Evolutionary conservation across 1,140 invertebrate species (phyloP).

Genomic region (Xylocopa sonorina): DNA sequence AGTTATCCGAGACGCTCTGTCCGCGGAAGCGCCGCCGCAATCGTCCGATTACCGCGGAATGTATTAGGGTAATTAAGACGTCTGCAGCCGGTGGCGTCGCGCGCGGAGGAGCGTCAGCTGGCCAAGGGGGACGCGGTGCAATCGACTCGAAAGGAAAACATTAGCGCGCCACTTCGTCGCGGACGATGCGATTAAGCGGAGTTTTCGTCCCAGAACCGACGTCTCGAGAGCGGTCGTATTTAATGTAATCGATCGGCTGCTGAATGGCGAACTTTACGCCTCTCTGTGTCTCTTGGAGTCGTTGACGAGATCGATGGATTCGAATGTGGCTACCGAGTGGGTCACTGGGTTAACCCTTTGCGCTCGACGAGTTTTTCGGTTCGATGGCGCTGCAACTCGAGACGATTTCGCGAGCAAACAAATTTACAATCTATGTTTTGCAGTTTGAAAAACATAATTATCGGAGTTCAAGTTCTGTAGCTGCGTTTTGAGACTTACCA

Average conservation of each 20-base stretch:
- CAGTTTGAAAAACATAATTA: too few relatives aligned
- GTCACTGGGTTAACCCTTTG: too few relatives aligned
- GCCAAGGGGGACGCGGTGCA: conserved; percentile 23
- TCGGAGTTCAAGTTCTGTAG: too few relatives aligned
- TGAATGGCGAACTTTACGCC: neutral
- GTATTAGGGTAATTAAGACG: conserved; percentile 46
- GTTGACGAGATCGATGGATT: neutral
- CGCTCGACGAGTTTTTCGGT: too few relatives aligned
- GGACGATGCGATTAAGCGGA: conserved; percentile 11
- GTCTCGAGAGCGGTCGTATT: conserved; percentile 16
- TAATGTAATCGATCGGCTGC: conserved; percentile 24
- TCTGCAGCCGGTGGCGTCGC: neutral
- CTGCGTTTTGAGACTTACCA: too few relatives aligned
- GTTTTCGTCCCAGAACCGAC: neutral
- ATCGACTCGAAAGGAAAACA: conserved; percentile 38
- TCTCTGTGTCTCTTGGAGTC: neutral
- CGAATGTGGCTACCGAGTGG: too few relatives aligned
- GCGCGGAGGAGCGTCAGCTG: neutral
- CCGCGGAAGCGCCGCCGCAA: conserved; percentile 7
- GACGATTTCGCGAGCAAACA: too few relatives aligned
- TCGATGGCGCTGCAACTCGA: too few relatives aligned
- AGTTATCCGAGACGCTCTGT: neutral
- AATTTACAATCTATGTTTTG: too few relatives aligned
- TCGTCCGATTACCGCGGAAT: conserved; percentile 37
- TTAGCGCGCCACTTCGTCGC: conserved; percentile 26